These are phyloP conservation scores for Cephonodes hylas DNA, from an alignment of 2,888 invertebrate species.

Conservation along the genomic window DNA sequence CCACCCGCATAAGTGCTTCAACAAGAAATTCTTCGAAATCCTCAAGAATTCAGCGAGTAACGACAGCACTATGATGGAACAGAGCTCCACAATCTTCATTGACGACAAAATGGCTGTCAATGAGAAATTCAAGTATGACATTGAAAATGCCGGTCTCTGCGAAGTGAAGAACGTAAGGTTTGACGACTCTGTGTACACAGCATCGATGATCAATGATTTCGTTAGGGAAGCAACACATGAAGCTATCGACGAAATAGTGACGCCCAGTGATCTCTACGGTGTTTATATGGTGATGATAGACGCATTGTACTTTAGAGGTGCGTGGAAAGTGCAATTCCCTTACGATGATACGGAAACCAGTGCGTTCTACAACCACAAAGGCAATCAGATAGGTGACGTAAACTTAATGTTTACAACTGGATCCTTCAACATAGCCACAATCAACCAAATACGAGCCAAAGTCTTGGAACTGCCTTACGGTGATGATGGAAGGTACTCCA, in stretches of 20 bases:
- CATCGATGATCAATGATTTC: constrained; percentile 52
- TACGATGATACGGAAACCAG: constrained; percentile 46
- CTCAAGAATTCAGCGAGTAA: constrained; percentile 34
- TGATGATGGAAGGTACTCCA: constrained; percentile 70
- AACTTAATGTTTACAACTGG: constrained; percentile 53
- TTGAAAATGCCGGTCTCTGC: constrained; percentile 40
- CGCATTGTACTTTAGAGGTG: constrained; percentile 63
- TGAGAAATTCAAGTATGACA: constrained; percentile 35
- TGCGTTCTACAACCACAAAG: constrained; percentile 53
- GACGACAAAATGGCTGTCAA: constrained; percentile 43
- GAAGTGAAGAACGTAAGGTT: constrained; percentile 46
- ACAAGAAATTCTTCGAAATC: constrained; percentile 51
- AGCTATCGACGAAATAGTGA: constrained; percentile 56
- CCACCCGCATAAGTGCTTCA: constrained; percentile 56
- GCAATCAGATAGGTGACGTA: constrained; percentile 51
- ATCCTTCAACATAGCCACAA: constrained; percentile 35
- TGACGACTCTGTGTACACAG: constrained; percentile 37
- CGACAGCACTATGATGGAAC: constrained; percentile 43
- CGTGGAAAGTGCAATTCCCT: constrained; percentile 53
- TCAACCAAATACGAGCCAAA: constrained; percentile 42
- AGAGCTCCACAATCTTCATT: constrained; percentile 52
- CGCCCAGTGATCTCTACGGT: constrained; percentile 48
- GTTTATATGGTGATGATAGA: constrained; percentile 53
- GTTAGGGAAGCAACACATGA: constrained; percentile 54
- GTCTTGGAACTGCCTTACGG: constrained; percentile 66